Base-by-base conservation (phyloP, 2,888 invertebrate genomes). In the Metopia argyrocephala region DNA sequence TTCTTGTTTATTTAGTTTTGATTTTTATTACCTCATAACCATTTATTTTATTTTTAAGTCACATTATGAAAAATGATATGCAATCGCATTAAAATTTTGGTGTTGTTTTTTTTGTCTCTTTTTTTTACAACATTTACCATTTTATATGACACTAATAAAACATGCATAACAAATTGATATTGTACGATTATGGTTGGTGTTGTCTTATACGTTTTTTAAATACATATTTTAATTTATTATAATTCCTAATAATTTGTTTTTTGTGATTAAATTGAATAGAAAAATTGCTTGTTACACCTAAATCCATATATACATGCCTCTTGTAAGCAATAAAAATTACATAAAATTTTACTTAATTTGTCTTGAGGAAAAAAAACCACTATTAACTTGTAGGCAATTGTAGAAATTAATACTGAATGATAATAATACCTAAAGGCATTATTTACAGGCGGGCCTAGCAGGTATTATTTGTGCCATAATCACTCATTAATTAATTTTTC, bases 111-210 rank as follows among this genome's bases (percentile, higher is more conserved):
- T 31, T 38, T 38, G 9, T 12, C 12, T 31, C 12, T 9, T 0
- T 12, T 12, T 12, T 31, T 12, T n/a, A 31, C 48, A 70, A 31
- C 27, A 27, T 18, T 50, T 57, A n/a, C 25, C 31, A 56, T 18
- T 50, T 50, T 64, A 57, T 46, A 74, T 45, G 68, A 56, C 68
- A 57, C 68, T 45, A 66, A 73, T 73, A 78, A 73, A 73, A 73
- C 68, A 73, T 62, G 68, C 46, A 62, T 56, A 78, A 52, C 68
- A 69, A 78, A 74, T 74, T 74, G 57, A 57, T 68, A n/a, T 15
- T 1, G 0, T 57, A 23, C 12, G 7, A 12, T 12, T 25, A 18
- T 52, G 7, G 38, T 38, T 18, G 18, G 1, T n/a, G 6, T 20
- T 18, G 2, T 0, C 5, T 48, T 20, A 5, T 18, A 20, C 5